Evolutionary conservation across 2,888 invertebrate species (phyloP).

Genomic region (Drosophila buzzatii): DNA sequence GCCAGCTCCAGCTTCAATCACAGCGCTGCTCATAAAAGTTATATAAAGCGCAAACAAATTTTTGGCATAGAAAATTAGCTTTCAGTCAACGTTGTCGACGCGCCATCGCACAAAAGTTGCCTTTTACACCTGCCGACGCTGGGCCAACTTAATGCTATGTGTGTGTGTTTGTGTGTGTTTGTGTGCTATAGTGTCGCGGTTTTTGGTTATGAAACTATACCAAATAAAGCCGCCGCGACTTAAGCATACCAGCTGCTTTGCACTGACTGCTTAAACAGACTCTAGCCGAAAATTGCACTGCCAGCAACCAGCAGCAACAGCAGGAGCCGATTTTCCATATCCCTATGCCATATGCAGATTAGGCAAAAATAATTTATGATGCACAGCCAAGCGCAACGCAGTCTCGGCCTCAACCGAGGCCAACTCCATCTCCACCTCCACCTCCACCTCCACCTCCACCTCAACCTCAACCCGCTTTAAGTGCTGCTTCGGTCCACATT

Average conservation of each 20-base stretch:
- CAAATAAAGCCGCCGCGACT: slow-evolving; percentile 53
- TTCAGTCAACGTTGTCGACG: slow-evolving; percentile 58
- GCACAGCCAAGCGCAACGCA: slow-evolving; percentile 53
- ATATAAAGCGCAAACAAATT: slow-evolving; percentile 56
- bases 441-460: not conserved
- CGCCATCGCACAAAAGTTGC: slow-evolving; percentile 37
- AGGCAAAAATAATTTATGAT: slow-evolving; percentile 69
- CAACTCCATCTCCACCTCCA: not conserved
- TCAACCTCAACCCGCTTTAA: slow-evolving; percentile 17
- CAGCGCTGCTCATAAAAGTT: slow-evolving; percentile 57
- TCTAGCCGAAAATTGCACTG: slow-evolving; percentile 21
- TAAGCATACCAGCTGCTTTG: slow-evolving; percentile 8
- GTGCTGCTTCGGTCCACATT: slow-evolving; percentile 48
- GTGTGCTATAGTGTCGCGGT: slow-evolving; percentile 38
- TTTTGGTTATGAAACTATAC: slow-evolving; percentile 47
- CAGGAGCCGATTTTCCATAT: slow-evolving; percentile 36
- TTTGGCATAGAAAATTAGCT: slow-evolving; percentile 67
- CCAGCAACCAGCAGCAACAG: slow-evolving; percentile 1
- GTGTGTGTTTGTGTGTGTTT: not conserved
- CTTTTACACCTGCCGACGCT: slow-evolving; percentile 47
- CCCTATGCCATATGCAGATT: slow-evolving; percentile 69
- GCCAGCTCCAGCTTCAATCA: slow-evolving; percentile 1
- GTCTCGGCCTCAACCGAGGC: slow-evolving; percentile 2
- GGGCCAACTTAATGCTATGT: slow-evolving; percentile 13
- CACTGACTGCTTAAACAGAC: slow-evolving; percentile 14